Base-by-base conservation (phyloP, 2,797 vertebrate species). In the Arrhamphus sclerolepis region DNA sequence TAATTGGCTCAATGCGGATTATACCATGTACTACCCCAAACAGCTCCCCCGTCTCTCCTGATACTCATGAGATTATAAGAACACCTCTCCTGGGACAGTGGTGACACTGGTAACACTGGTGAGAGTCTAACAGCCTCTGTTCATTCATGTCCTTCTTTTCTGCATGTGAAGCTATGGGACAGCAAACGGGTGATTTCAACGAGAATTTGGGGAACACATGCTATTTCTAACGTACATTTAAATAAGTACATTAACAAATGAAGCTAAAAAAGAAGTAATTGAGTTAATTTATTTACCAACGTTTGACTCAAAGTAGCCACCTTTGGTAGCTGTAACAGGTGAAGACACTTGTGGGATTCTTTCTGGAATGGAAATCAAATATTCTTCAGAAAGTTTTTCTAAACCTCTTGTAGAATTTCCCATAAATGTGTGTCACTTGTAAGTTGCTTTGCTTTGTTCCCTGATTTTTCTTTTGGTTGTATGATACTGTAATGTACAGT, bases 1-100 rank as follows among this genome's bases (percentile, higher is more conserved):
- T 92, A 92, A 93, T 91, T 87, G 90, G 89, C 89, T 93, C 83
- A 91, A 75, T 86, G 80, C 56, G 83, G 89, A 90, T 93, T 90
- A 90, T 54, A 83, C 62, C 47, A 78, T 34, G 28, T 68, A 78
- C 72, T 28, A 75, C 54, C 54, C 53, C 16, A 50, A 55, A 54
- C 54, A 55, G 44, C 56, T 76, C 68, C 78, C 14, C 1, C 8
- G 6, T 13, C 78, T 53, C 75, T 59, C 53, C 50, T 61, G 72
- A 86, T 56, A 78, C 76, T 73, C 82, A 56, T 50, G 78, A 70
- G 83, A 86, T 81, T 80, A 85, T 60, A 70, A 51, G 31, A 71
- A 78, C 72, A 68, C 20, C 56, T 83, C 85, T 67, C 84, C 54
- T 29, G 77, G 75, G 88, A 87, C 53, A 18, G 0, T 61, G 24